A percentile compares a stretch with the other conserved stretches of the same genome.
phyloP scores from a whole-genome alignment of 2,888 invertebrate species.

The Drosophila recens region DNA sequence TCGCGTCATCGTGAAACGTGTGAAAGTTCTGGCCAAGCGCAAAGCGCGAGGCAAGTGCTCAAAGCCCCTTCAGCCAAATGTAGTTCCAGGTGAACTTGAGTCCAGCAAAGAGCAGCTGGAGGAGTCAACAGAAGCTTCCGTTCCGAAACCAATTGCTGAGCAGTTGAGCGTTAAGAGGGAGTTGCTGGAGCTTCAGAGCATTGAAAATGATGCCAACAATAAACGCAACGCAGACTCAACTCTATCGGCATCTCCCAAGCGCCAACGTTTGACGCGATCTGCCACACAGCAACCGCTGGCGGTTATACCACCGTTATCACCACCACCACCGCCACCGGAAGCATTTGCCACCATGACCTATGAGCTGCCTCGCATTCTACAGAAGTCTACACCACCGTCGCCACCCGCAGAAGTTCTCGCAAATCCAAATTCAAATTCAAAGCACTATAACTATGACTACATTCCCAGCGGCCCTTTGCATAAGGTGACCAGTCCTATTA shows the following conservation, averaged over 20 bases:
- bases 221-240: not conserved
- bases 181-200: not conserved
- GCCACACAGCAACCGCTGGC: slow-evolving; percentile 40
- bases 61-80: not conserved
- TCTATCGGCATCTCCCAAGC: slow-evolving; percentile 6
- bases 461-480: slow-evolving; percentile 71
- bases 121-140: not conserved
- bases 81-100: not conserved
- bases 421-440: not conserved
- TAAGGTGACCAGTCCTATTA: slow-evolving; percentile 77
- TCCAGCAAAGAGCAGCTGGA: not conserved
- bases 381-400: slow-evolving; percentile 9
- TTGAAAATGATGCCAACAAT: not conserved
- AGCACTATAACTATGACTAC: slow-evolving; percentile 27
- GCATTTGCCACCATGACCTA: slow-evolving; percentile 40
- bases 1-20: slow-evolving; percentile 38
- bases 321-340: slow-evolving; percentile 67
- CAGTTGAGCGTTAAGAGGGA: slow-evolving; percentile 35
- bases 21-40: slow-evolving; percentile 45
- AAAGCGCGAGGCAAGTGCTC: not conserved
- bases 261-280: slow-evolving; percentile 25
- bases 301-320: slow-evolving; percentile 61
- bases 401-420: not conserved
- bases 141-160: not conserved
- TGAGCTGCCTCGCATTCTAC: slow-evolving; percentile 39